Percentiles rank a stretch among this genome's conserved stretches.
Evolutionary conservation across 2,888 invertebrate genomes (phyloP).

Genomic region (Ceramica pisi): DNA sequence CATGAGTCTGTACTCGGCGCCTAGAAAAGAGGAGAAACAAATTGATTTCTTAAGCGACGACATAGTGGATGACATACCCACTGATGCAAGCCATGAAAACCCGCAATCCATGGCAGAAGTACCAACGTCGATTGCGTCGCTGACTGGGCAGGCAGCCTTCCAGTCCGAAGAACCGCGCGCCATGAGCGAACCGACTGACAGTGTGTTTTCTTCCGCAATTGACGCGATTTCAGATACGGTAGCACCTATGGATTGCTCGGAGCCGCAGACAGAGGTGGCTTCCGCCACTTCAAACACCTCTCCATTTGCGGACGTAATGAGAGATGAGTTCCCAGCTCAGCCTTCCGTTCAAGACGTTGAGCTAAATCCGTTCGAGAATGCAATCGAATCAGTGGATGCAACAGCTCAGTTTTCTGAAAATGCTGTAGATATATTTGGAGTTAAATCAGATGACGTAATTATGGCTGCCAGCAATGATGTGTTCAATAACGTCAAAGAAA

Average conservation of each 20-base stretch:
- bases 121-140: conserved; percentile 66
- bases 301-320: conserved; percentile 77
- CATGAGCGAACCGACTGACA: conserved; percentile 1
- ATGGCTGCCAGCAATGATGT: conserved; percentile 64
- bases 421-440: conserved; percentile 72
- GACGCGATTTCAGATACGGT: conserved; percentile 57
- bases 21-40: conserved; percentile 85
- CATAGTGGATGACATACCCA: conserved; percentile 81
- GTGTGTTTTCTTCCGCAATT: conserved; percentile 30
- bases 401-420: conserved; percentile 63
- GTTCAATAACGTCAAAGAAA: conserved; percentile 61
- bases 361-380: conserved; percentile 83
- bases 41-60: conserved; percentile 92
- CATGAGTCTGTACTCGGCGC: conserved; percentile 90
- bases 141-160: conserved; percentile 30
- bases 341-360: conserved; percentile 70
- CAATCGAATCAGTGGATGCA: conserved; percentile 58
- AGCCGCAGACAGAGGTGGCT: conserved; percentile 70
- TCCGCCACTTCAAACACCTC: conserved; percentile 74
- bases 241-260: conserved; percentile 84
- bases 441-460: conserved; percentile 69
- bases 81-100: conserved; percentile 63
- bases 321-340: conserved; percentile 66
- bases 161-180: conserved; percentile 23
- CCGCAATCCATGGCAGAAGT: conserved; percentile 68